Conservation (phyloP, 2,888 invertebrate genomes). For the Baccha elongata region DNA sequence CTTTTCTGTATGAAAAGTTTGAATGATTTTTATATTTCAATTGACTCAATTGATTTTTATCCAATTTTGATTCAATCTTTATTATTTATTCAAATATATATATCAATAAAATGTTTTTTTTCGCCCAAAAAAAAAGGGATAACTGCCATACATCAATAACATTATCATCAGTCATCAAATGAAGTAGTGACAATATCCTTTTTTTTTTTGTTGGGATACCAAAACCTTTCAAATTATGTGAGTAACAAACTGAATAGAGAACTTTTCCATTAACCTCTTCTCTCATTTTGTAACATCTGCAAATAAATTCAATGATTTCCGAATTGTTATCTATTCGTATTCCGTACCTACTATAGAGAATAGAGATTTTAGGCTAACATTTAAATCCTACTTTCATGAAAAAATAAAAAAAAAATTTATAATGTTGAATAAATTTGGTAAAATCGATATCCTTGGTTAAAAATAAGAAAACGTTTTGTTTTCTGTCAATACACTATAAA, state of each 20-base stretch:
- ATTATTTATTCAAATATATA: too few relatives aligned
- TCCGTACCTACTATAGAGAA: too few relatives aligned
- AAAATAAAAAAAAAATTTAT: neutral
- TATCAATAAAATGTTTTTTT: too few relatives aligned
- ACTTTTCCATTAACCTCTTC: slow-evolving; percentile 7
- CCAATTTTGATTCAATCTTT: too few relatives aligned
- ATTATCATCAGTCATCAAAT: slow-evolving; percentile 17
- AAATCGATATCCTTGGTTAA: too few relatives aligned
- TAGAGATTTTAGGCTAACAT: slow-evolving; percentile 5
- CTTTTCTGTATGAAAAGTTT: too few relatives aligned
- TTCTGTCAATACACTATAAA: too few relatives aligned
- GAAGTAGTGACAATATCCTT: slow-evolving; percentile 11
- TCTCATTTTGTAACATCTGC: slow-evolving; percentile 3
- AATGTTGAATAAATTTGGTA: too few relatives aligned
- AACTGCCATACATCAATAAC: neutral
- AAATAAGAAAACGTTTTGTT: too few relatives aligned
- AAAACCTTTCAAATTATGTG: slow-evolving; percentile 5
- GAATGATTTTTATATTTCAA: too few relatives aligned
- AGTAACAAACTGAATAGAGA: slow-evolving; percentile 24
- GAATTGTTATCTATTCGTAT: slow-evolving; percentile 13
- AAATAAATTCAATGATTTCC: slow-evolving; percentile 24
- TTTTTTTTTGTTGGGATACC: neutral
- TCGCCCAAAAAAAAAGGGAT: neutral
- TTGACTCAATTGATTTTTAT: too few relatives aligned
- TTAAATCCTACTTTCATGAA: neutral